These are phyloP conservation scores for Bursaphelenchus okinawaensis DNA, from an alignment of 2,888 invertebrate genomes.

Conservation along the genomic window DNA sequence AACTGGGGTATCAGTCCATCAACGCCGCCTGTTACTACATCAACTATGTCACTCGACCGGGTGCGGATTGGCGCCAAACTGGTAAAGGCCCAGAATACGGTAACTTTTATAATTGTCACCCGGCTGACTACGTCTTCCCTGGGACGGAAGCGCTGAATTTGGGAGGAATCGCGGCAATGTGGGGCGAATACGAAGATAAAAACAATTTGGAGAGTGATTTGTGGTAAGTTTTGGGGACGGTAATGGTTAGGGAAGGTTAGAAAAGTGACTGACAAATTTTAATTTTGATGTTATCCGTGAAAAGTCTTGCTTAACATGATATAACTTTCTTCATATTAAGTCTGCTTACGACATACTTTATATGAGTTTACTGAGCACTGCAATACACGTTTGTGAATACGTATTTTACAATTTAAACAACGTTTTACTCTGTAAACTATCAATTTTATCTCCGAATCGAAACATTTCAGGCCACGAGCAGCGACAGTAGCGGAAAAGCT, in stretches of 20 bases:
- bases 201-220: constrained; percentile 17
- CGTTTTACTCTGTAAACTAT: too few relatives aligned
- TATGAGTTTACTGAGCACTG: too few relatives aligned
- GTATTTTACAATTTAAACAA: too few relatives aligned
- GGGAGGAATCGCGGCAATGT: constrained; percentile 83
- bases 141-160: constrained; percentile 68
- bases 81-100: background rate
- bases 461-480: constrained; percentile 69
- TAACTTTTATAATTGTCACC: constrained; percentile 58
- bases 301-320: too few relatives aligned
- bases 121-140: constrained; percentile 59
- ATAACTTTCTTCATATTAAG: too few relatives aligned
- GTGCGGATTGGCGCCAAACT: constrained; percentile 57
- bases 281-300: too few relatives aligned
- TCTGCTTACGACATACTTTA: too few relatives aligned
- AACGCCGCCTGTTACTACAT: constrained; percentile 79
- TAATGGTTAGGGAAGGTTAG: too few relatives aligned
- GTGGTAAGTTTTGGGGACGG: constrained; percentile 11
- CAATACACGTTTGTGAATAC: too few relatives aligned
- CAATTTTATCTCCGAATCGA: too few relatives aligned
- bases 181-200: constrained; percentile 30
- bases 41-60: constrained; percentile 31
- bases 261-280: too few relatives aligned
- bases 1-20: constrained; percentile 59
- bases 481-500: constrained; percentile 79